phyloP scores from a whole-genome alignment of 2,888 invertebrate genomes.

The Oscheius sp. region DNA sequence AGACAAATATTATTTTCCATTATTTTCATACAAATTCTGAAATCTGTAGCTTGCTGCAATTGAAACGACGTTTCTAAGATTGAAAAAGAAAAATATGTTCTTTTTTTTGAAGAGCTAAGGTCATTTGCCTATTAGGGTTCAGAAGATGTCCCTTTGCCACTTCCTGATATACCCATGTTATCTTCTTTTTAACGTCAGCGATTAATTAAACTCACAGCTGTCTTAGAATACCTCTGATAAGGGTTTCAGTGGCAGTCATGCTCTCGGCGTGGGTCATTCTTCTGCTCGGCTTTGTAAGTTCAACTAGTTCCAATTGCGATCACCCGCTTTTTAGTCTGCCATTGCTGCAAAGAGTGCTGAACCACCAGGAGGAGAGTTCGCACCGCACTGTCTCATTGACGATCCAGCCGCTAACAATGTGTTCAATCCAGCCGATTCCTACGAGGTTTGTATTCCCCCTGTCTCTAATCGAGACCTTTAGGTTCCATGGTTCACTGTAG shows the following conservation, averaged over 20 bases:
- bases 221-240: slow-evolving; percentile 23
- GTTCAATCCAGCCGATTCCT: slow-evolving; percentile 22
- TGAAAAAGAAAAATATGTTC: too few relatives aligned
- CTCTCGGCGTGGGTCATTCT: slow-evolving; percentile 17
- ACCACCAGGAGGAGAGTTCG: slow-evolving; percentile 36
- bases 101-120: too few relatives aligned
- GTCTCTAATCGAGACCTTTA: slow-evolving; percentile 6
- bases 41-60: too few relatives aligned
- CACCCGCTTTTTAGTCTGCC: slow-evolving; percentile 11
- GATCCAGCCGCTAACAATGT: slow-evolving; percentile 30
- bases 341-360: slow-evolving; percentile 29
- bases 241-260: slow-evolving; percentile 25
- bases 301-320: neutral
- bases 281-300: slow-evolving; percentile 24
- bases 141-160: neutral
- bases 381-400: slow-evolving; percentile 35
- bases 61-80: too few relatives aligned
- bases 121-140: neutral
- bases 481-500: slow-evolving; percentile 62
- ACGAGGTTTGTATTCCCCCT: slow-evolving; percentile 7
- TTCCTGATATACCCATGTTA: neutral
- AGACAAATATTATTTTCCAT: too few relatives aligned
- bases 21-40: neutral
- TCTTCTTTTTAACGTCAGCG: slow-evolving; percentile 16
- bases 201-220: slow-evolving; percentile 13